Evolutionary conservation across 2,113 vertebrate genomes (phyloP).

Genomic region (Ophthalmolycus amberensis): DNA sequence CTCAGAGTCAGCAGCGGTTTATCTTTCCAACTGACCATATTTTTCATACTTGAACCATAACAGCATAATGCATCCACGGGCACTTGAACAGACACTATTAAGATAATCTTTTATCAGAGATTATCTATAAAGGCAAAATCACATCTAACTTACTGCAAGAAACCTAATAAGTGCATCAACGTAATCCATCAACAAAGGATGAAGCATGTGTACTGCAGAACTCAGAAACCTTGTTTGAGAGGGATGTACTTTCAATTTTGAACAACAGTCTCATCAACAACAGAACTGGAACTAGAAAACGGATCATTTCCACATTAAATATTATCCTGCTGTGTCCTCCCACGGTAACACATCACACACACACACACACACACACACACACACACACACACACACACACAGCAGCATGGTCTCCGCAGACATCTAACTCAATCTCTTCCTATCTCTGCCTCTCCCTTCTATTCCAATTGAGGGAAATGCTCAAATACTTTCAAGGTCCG

Average conservation of each 20-base stretch:
- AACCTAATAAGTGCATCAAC: background rate
- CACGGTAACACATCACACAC: background rate
- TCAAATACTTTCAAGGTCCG: background rate
- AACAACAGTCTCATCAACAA: too few species aligned
- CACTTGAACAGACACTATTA: background rate
- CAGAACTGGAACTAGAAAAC: slow-evolving; percentile 5
- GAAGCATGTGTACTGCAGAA: background rate
- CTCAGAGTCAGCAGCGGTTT: too few species aligned
- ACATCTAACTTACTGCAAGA: background rate
- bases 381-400: background rate
- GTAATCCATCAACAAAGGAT: too few species aligned
- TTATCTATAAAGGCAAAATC: background rate
- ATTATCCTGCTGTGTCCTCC: slow-evolving; percentile 19
- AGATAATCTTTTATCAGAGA: background rate
- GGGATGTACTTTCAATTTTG: too few species aligned
- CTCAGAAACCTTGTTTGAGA: background rate
- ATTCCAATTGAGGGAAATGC: background rate
- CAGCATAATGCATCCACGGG: background rate
- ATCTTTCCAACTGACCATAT: background rate
- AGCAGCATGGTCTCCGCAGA: background rate
- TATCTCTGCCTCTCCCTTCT: background rate
- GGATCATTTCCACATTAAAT: slow-evolving; percentile 17
- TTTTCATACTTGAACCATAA: background rate
- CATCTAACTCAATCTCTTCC: background rate
- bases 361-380: slow-evolving; percentile 5